A percentile compares a stretch with the other conserved stretches of the same genome.
Conservation (phyloP, 2,797 vertebrate genomes). For the Harpagifer antarcticus region DNA sequence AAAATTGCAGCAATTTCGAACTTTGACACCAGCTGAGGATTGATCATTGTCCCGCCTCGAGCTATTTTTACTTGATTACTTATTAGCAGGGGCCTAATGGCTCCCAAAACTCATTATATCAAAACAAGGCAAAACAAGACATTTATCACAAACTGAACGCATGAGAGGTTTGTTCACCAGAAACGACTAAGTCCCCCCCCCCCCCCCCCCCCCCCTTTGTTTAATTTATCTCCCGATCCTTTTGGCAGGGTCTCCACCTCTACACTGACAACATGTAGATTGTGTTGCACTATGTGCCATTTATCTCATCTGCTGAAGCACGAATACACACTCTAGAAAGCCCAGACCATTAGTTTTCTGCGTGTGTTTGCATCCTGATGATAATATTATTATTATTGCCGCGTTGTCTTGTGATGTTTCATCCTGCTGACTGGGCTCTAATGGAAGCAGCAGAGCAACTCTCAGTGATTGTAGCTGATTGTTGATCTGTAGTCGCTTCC, state of each 20-base stretch:
- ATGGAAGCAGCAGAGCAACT: slow-evolving; percentile 49
- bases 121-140: slow-evolving; percentile 45
- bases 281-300: slow-evolving; percentile 8
- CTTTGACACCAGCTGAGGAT: slow-evolving; percentile 57
- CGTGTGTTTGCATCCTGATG: slow-evolving; percentile 47
- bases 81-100: slow-evolving; percentile 67
- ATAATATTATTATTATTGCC: slow-evolving; percentile 27
- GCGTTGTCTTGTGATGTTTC: slow-evolving; percentile 17
- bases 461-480: slow-evolving; percentile 39
- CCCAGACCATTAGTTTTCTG: slow-evolving; percentile 40
- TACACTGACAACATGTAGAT: slow-evolving; percentile 32
- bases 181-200: not conserved
- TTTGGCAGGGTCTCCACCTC: not conserved
- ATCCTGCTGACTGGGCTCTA: slow-evolving; percentile 59
- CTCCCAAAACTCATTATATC: slow-evolving; percentile 61
- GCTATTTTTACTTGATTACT: slow-evolving; percentile 60
- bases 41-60: slow-evolving; percentile 28
- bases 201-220: not conserved
- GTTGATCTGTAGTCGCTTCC: slow-evolving; percentile 5
- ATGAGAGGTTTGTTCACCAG: slow-evolving; percentile 29
- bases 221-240: slow-evolving; percentile 25
- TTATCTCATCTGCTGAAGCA: slow-evolving; percentile 39
- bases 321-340: slow-evolving; percentile 2
- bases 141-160: slow-evolving; percentile 47
- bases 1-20: slow-evolving; percentile 34